Evolutionary conservation across 2,888 invertebrate genomes (phyloP).

Genomic region (Macrosoma leucophasiata): DNA sequence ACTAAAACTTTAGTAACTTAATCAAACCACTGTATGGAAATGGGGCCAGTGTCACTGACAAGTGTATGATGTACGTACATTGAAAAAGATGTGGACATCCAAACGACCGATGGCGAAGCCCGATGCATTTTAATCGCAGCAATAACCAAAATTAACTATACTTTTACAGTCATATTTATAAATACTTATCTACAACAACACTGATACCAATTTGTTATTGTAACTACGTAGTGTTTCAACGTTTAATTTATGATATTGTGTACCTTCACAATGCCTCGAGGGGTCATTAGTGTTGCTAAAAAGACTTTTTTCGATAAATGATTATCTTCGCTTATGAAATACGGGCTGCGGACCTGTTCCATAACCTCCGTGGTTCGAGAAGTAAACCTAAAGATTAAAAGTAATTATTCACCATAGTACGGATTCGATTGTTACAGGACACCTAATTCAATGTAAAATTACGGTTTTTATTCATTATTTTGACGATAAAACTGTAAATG

Average conservation of each 20-base stretch:
- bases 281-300: slow-evolving; percentile 66
- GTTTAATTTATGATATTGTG: slow-evolving; percentile 32
- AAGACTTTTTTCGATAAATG: slow-evolving; percentile 48
- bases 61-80: slow-evolving; percentile 31
- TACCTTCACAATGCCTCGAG: slow-evolving; percentile 61
- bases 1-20: no score
- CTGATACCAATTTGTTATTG: slow-evolving; percentile 52
- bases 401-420: slow-evolving; percentile 36
- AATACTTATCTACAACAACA: slow-evolving; percentile 55
- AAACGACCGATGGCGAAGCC: slow-evolving; percentile 18
- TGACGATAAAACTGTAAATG: slow-evolving; percentile 50
- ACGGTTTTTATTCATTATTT: slow-evolving; percentile 66
- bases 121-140: slow-evolving; percentile 25
- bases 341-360: slow-evolving; percentile 58
- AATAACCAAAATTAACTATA: slow-evolving; percentile 28
- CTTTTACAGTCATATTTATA: slow-evolving; percentile 28
- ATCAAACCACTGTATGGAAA: no score
- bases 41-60: slow-evolving; percentile 30
- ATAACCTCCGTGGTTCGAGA: slow-evolving; percentile 66
- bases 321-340: slow-evolving; percentile 60
- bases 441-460: slow-evolving; percentile 40
- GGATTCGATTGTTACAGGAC: slow-evolving; percentile 32
- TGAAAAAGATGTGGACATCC: slow-evolving; percentile 27
- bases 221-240: slow-evolving; percentile 34
- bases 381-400: slow-evolving; percentile 58